phyloP scores from a whole-genome alignment of 2,113 vertebrate species.

The Hepsetus odoe region DNA sequence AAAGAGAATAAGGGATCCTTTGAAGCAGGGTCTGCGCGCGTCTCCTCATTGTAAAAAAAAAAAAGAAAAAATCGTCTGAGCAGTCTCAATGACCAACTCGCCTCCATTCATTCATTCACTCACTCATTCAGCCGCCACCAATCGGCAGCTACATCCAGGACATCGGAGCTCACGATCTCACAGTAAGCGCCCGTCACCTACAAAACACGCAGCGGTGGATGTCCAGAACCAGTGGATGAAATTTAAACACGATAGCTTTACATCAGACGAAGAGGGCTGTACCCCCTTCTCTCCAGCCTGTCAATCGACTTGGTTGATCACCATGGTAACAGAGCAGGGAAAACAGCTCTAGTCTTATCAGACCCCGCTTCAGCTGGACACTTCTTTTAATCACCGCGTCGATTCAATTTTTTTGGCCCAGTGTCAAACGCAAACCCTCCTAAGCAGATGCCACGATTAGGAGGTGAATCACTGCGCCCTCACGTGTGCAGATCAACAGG shows the following conservation, averaged over 20 bases:
- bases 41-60: constrained; percentile 52
- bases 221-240: too few species aligned
- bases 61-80: constrained; percentile 24
- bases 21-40: constrained; percentile 28
- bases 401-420: constrained; percentile 14
- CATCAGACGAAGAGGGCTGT: neutral
- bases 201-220: too few species aligned
- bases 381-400: neutral
- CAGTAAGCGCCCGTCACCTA: neutral
- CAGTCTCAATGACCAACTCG: constrained; percentile 45
- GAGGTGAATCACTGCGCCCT: neutral
- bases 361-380: constrained; percentile 5
- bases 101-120: constrained; percentile 44
- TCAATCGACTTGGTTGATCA: constrained; percentile 26
- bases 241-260: too few species aligned
- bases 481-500: neutral
- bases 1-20: constrained; percentile 39
- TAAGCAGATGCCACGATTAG: neutral
- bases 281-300: neutral
- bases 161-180: neutral
- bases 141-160: neutral
- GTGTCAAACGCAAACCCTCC: neutral
- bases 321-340: constrained; percentile 48
- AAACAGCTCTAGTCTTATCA: constrained; percentile 3
- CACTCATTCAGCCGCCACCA: neutral